Conservation (phyloP, 2,797 vertebrate genomes). For the Anomalospiza imberbis region DNA sequence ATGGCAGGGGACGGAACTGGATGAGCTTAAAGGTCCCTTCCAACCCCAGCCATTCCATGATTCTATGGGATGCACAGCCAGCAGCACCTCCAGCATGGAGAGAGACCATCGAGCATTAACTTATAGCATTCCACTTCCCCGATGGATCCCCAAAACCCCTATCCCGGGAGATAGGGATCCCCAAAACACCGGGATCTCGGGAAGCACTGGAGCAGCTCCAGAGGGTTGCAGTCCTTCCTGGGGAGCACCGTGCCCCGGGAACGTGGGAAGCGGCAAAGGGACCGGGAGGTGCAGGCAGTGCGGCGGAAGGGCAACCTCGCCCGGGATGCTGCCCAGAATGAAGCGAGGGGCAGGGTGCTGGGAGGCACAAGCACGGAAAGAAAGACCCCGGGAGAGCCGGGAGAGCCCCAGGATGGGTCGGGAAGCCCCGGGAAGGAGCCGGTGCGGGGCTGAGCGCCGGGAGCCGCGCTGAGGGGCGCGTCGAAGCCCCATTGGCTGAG, state of each 20-base stretch:
- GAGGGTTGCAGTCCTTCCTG: no score
- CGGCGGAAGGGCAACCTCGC: fast-evolving
- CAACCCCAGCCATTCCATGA: not conserved
- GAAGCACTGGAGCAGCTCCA: not conserved
- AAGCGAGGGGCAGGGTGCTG: not conserved
- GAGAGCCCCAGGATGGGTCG: fast-evolving
- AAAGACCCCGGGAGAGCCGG: not conserved
- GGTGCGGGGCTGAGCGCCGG: not conserved
- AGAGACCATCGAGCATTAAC: fast-evolving
- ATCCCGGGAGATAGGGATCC: not conserved
- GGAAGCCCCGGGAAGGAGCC: not conserved
- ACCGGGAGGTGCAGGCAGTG: not conserved
- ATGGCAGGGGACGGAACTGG: not conserved
- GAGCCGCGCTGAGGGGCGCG: not conserved
- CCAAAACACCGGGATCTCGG: not conserved
- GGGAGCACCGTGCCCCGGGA: not conserved
- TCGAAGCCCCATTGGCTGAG: constrained; percentile 13
- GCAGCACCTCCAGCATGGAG: not conserved
- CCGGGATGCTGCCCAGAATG: not conserved
- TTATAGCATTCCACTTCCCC: fast-evolving
- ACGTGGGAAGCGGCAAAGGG: not conserved
- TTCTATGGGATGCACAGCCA: not conserved
- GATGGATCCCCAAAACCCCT: not conserved
- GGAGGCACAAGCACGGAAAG: not conserved
- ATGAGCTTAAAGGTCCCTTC: not conserved